A percentile compares a stretch with the other conserved stretches of the same genome.
Conservation (phyloP, 2,797 vertebrate species). For the Esox lucius region DNA sequence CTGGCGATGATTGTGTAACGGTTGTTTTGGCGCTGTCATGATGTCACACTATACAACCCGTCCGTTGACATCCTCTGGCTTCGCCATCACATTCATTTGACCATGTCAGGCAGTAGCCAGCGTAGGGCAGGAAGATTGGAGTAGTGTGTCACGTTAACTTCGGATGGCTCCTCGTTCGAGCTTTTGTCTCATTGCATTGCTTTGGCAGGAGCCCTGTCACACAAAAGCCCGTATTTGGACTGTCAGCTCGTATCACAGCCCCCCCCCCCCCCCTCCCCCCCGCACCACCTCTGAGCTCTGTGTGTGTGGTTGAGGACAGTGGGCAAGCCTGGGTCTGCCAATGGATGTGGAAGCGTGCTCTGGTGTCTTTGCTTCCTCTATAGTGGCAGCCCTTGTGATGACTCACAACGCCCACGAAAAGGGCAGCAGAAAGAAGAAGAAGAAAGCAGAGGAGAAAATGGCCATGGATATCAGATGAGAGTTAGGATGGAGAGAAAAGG, state of each 20-base stretch:
- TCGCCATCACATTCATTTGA: not conserved
- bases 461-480: not conserved
- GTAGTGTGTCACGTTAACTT: conserved; percentile 1
- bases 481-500: not conserved
- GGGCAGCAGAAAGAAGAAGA: conserved; percentile 7
- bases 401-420: conserved; percentile 20
- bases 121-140: not conserved
- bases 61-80: not conserved
- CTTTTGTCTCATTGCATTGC: not conserved
- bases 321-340: not conserved
- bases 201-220: conserved; percentile 11
- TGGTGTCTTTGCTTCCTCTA: not conserved
- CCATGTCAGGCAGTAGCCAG: not conserved
- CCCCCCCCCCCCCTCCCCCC: not conserved
- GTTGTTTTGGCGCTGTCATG: not conserved
- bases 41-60: not conserved
- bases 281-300: not conserved
- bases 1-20: not conserved
- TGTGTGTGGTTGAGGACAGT: not conserved
- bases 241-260: conserved; percentile 12
- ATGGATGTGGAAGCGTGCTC: conserved; percentile 5
- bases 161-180: not conserved
- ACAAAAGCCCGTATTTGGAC: conserved; percentile 16
- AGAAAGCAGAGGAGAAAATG: not conserved
- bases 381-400: not conserved